Percentiles rank a stretch among this genome's conserved stretches.
Conservation (phyloP, 2,113 vertebrate genomes). For the Galeopterus variegatus region DNA sequence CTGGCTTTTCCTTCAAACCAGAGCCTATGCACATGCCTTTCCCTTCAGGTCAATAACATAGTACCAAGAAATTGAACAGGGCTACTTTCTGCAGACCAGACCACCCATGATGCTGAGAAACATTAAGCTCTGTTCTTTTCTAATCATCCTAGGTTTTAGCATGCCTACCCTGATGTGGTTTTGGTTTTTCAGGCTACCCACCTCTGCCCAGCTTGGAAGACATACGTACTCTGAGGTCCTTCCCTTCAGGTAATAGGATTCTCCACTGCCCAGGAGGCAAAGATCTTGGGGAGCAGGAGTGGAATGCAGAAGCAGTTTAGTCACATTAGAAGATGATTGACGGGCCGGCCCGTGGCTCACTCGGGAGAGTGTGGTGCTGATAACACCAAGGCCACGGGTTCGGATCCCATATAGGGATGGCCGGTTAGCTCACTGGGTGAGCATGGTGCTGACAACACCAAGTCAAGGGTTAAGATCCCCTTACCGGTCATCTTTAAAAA, state of each 20-base stretch:
- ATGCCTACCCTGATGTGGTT: background rate
- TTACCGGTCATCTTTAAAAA: too few relatives aligned
- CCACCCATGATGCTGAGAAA: background rate
- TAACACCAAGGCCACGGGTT: too few relatives aligned
- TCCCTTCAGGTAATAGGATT: slow-evolving; percentile 7
- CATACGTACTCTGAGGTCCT: background rate
- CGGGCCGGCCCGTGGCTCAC: too few relatives aligned
- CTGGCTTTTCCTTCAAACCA: background rate
- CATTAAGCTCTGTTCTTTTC: background rate
- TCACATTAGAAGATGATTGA: background rate
- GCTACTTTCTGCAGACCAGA: background rate
- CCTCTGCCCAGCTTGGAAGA: background rate
- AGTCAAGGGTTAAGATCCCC: too few relatives aligned
- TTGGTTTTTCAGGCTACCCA: background rate
- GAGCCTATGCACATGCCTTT: background rate
- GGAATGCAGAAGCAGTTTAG: background rate
- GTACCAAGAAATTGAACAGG: background rate
- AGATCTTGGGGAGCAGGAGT: background rate
- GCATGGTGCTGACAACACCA: too few relatives aligned
- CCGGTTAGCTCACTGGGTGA: too few relatives aligned
- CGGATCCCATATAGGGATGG: too few relatives aligned
- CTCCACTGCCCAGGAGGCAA: background rate
- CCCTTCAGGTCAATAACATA: background rate
- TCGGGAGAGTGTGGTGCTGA: too few relatives aligned
- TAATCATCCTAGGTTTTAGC: background rate